Base-by-base conservation (phyloP, 2,888 invertebrate genomes). In the Timandra comae region DNA sequence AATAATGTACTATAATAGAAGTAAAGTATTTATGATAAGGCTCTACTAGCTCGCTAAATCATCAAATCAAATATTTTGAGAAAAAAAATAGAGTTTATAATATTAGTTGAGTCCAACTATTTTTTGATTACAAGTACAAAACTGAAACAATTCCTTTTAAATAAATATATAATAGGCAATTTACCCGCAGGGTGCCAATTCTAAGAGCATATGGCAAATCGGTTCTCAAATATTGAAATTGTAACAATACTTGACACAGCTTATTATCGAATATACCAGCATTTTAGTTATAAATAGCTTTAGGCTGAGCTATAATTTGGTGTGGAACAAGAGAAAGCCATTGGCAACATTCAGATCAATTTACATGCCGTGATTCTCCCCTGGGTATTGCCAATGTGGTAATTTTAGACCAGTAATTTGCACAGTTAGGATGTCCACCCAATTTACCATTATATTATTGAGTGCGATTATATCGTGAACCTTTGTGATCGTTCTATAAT, bases 291-390 rank as follows among this genome's bases (percentile, higher is more conserved):
- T 16, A 69, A 75, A 80, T 72, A 71, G 77, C 82, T 70, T 52
- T 48, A 56, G 80, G 63, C 57, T 64, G 81, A 75, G 77, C 80
- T 60, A 80, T 82, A 82, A 84, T 84, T 80, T 74, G 51, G 71
- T 69, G 54, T 51, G 41, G 45, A 49, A 56, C 73, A 74, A 68
- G 72, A 41, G 62, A 71, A 71, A 73, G 66, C 63, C 52, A 62
- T 61, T 59, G 49, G 51, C 50, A 66, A 56, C 64, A 67, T 72
- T 59, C 56, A 56, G 63, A 66, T 72, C 68, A 59, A 77, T 78
- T 78, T 64, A 65, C 66, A 67, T 66, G 66, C 71, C 66, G 64
- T 56, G 73, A 71, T 75, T 66, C 56, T 41, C 49, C 41, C 40
- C 52, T 32, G 35, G 29, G 38, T 35, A 49, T 52, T 36, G 42